Evolutionary conservation across 2,113 vertebrate species (phyloP).

Genomic region (Bos taurus): DNA sequence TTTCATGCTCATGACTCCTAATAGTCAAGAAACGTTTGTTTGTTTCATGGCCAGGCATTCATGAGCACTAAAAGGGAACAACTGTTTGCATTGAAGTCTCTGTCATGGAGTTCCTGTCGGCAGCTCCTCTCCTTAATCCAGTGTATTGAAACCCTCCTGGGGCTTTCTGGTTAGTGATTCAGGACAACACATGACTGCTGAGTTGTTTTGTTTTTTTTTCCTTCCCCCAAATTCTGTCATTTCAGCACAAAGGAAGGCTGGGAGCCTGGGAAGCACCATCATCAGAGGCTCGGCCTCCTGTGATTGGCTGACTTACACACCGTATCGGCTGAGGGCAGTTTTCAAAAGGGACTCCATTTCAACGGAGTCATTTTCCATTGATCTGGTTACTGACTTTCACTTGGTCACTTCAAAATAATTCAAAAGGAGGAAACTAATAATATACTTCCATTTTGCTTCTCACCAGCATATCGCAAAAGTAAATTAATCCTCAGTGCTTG

Average conservation of each 20-base stretch:
- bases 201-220: not conserved
- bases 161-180: not conserved
- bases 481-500: conserved; percentile 22
- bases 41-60: not conserved
- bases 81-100: accelerated
- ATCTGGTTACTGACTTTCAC: conserved; percentile 28
- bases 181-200: not conserved
- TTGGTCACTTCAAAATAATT: conserved; percentile 40
- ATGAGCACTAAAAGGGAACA: not conserved
- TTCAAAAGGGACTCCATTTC: not conserved
- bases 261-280: not conserved
- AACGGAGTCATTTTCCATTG: not conserved
- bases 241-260: not conserved
- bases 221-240: not conserved
- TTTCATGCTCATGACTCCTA: not conserved
- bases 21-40: not conserved
- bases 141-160: not conserved
- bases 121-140: not conserved
- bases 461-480: not conserved
- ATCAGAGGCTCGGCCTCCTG: not conserved
- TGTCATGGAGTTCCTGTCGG: not conserved
- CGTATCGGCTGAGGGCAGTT: not conserved
- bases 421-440: conserved; percentile 10
- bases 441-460: conserved; percentile 21
- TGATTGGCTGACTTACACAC: not conserved